Percentiles rank a stretch among this genome's conserved stretches.
These are phyloP conservation scores for Pomatostomus ruficeps DNA, from an alignment of 2,113 vertebrate genomes.

Conservation along the genomic window DNA sequence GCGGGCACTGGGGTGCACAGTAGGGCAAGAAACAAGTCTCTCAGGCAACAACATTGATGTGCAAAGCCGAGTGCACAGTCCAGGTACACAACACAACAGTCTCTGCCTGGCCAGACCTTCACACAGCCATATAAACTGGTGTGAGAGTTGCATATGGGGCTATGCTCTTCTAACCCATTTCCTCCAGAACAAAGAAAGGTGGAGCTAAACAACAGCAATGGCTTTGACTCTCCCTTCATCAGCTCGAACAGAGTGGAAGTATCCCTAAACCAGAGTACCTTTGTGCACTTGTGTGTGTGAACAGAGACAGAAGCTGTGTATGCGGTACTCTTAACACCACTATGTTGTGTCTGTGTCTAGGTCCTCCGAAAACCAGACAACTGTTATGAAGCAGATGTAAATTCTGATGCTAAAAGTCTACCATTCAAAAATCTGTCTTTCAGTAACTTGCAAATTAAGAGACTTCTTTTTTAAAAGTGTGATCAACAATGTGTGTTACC, in stretches of 20 bases:
- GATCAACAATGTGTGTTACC: background rate
- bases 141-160: background rate
- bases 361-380: background rate
- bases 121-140: background rate
- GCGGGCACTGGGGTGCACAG: background rate
- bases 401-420: background rate
- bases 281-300: background rate
- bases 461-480: background rate
- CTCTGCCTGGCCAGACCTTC: background rate
- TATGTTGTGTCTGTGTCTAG: background rate
- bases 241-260: rapidly evolving
- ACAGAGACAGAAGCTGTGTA: background rate
- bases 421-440: background rate
- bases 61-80: background rate
- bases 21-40: background rate
- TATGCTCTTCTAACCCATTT: background rate
- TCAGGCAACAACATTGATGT: too few relatives aligned
- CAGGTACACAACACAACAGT: too few relatives aligned
- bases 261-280: background rate
- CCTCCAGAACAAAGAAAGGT: background rate
- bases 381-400: background rate
- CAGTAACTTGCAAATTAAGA: background rate
- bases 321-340: rapidly evolving
- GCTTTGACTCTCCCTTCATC: background rate
- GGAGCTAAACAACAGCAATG: background rate